Conservation (phyloP, 2,797 vertebrate genomes). For the Triplophysa yarkandensis region DNA sequence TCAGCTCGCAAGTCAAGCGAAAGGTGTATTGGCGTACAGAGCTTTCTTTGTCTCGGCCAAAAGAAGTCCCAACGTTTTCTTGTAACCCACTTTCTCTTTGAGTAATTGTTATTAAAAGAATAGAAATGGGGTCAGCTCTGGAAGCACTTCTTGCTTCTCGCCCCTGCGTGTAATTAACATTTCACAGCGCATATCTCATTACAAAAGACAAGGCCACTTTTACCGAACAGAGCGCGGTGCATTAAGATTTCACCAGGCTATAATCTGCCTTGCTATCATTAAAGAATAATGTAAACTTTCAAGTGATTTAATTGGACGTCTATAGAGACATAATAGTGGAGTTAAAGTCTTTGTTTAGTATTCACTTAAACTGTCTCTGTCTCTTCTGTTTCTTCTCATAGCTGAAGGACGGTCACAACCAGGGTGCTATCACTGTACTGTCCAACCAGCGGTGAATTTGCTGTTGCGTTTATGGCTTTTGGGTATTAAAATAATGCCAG, state of each 20-base stretch:
- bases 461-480: too few relatives aligned
- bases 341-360: slow-evolving; percentile 48
- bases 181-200: slow-evolving; percentile 75
- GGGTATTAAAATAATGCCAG: too few relatives aligned
- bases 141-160: slow-evolving; percentile 67
- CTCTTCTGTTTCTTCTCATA: slow-evolving; percentile 2
- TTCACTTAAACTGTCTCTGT: slow-evolving; percentile 38
- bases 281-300: slow-evolving; percentile 50
- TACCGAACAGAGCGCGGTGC: slow-evolving; percentile 46
- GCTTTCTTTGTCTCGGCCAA: slow-evolving; percentile 63
- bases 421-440: background rate
- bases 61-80: slow-evolving; percentile 64
- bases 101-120: slow-evolving; percentile 75
- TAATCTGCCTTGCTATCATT: slow-evolving; percentile 52
- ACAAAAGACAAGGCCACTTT: slow-evolving; percentile 64
- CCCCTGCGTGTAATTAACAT: slow-evolving; percentile 73
- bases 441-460: background rate
- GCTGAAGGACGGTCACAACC: background rate
- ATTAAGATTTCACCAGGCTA: slow-evolving; percentile 55
- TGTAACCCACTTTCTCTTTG: slow-evolving; percentile 68
- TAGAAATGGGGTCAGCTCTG: slow-evolving; percentile 73
- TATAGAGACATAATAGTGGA: slow-evolving; percentile 38
- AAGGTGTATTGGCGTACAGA: slow-evolving; percentile 5
- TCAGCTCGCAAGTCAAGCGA: background rate
- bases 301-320: slow-evolving; percentile 49